Evolutionary conservation across 2,113 vertebrate species (phyloP).

Genomic region (Osmerus mordax): DNA sequence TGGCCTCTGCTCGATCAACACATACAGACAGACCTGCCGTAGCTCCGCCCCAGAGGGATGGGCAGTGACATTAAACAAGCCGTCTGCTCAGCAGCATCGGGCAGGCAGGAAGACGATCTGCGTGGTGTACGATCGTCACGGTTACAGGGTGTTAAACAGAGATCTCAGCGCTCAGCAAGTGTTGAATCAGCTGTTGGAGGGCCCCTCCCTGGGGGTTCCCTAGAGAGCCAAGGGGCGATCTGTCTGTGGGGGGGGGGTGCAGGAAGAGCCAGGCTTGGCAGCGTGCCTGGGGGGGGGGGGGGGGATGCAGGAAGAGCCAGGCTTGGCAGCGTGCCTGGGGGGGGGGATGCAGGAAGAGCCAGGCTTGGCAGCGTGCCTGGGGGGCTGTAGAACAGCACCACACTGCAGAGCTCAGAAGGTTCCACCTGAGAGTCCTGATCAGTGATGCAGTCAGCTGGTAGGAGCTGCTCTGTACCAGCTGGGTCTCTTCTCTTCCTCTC

Average conservation of each 20-base stretch:
- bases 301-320: neutral
- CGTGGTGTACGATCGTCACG: conserved; percentile 49
- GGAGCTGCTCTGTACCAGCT: too few species aligned
- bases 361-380: conserved; percentile 8
- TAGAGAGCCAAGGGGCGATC: neutral
- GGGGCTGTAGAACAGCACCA: neutral
- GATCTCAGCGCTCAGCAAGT: conserved; percentile 32
- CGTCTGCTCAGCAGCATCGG: neutral
- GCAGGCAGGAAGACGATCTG: conserved; percentile 20
- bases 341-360: neutral
- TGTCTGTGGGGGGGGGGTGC: conserved; percentile 6
- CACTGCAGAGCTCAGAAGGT: too few species aligned
- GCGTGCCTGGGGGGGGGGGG: conserved; percentile 18
- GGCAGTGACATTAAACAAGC: conserved; percentile 3
- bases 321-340: conserved; percentile 8
- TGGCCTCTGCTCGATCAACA: conserved; percentile 34
- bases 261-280: neutral
- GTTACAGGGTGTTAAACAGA: conserved; percentile 28
- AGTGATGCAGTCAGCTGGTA: too few species aligned
- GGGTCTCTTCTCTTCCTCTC: too few species aligned
- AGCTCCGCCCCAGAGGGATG: conserved; percentile 24
- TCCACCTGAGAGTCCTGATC: too few species aligned
- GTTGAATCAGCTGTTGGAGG: conserved; percentile 54
- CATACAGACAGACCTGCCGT: neutral
- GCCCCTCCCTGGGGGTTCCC: conserved; percentile 31